These are phyloP conservation scores for Rotaria magnacalcarata DNA, from an alignment of 2,888 invertebrate species.

Conservation along the genomic window DNA sequence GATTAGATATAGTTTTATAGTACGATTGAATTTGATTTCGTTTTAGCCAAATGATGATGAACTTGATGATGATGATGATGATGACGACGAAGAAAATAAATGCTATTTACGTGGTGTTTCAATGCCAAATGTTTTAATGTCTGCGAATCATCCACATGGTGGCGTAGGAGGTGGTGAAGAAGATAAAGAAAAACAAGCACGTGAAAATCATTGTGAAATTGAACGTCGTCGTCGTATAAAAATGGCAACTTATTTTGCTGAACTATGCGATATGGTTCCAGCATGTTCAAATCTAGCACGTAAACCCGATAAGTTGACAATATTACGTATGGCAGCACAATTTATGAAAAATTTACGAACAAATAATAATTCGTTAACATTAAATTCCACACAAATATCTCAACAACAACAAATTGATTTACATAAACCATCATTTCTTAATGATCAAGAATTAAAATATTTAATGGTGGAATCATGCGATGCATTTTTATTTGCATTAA, in stretches of 20 bases:
- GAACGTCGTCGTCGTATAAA: slow-evolving; percentile 95
- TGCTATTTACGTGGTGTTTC: background rate
- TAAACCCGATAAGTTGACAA: slow-evolving; percentile 97
- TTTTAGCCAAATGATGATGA: slow-evolving; percentile 3
- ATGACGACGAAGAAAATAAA: slow-evolving; percentile 12
- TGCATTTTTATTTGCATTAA: slow-evolving; percentile 90
- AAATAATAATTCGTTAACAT: slow-evolving; percentile 26
- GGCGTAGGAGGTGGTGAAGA: slow-evolving; percentile 36
- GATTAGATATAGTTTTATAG: too few species aligned
- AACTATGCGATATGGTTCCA: slow-evolving; percentile 98
- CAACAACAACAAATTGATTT: slow-evolving; percentile 31
- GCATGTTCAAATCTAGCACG: slow-evolving; percentile 93
- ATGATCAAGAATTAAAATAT: slow-evolving; percentile 97
- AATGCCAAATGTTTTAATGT: background rate
- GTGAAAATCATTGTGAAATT: slow-evolving; percentile 98
- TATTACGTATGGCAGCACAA: slow-evolving; percentile 96
- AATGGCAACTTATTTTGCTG: slow-evolving; percentile 99
- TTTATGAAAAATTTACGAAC: slow-evolving; percentile 85
- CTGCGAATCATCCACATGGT: background rate
- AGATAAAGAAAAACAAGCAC: slow-evolving; percentile 46
- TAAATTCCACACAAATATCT: background rate
- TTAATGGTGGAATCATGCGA: slow-evolving; percentile 97
- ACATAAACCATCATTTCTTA: slow-evolving; percentile 95
- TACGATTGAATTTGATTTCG: background rate
- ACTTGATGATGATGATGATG: slow-evolving; percentile 15